A percentile compares a stretch with the other conserved stretches of the same genome.
phyloP scores from a whole-genome alignment of 1,140 invertebrate species.

The Melanaphis sacchari region DNA sequence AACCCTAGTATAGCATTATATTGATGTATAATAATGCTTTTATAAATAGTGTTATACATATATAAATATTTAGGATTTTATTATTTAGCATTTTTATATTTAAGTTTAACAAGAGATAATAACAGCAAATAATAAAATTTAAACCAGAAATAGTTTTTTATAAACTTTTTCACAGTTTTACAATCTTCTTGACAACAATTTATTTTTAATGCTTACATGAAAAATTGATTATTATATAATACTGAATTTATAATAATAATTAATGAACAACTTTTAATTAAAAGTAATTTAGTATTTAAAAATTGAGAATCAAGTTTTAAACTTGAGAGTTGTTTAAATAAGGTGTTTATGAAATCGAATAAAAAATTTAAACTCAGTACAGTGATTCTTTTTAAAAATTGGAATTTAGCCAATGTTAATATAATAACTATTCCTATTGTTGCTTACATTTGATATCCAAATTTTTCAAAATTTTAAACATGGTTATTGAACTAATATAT shows the following conservation, averaged over 20 bases:
- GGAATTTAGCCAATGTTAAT: not conserved
- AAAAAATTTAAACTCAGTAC: not conserved
- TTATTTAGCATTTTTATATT: no score
- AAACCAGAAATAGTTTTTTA: no score
- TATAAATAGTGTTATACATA: no score
- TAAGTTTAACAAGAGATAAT: no score
- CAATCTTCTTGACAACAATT: not conserved
- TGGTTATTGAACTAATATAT: not conserved
- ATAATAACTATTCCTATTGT: not conserved
- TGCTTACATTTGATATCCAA: not conserved
- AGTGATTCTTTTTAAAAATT: not conserved
- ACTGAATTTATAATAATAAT: not conserved
- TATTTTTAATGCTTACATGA: not conserved
- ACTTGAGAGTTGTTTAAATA: not conserved
- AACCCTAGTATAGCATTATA: no score
- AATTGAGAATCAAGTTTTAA: not conserved
- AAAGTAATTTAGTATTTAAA: not conserved
- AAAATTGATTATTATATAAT: not conserved
- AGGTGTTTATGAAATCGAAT: not conserved
- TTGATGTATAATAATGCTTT: no score
- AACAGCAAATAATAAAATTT: no score
- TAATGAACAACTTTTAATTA: not conserved
- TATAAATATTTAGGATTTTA: no score
- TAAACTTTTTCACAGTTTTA: not conserved
- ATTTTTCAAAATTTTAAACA: not conserved